Evolutionary conservation across 2,797 vertebrate species (phyloP), one percentile per base, ranked within the genome.

Genomic region (Catostomus latipinnis): DNA sequence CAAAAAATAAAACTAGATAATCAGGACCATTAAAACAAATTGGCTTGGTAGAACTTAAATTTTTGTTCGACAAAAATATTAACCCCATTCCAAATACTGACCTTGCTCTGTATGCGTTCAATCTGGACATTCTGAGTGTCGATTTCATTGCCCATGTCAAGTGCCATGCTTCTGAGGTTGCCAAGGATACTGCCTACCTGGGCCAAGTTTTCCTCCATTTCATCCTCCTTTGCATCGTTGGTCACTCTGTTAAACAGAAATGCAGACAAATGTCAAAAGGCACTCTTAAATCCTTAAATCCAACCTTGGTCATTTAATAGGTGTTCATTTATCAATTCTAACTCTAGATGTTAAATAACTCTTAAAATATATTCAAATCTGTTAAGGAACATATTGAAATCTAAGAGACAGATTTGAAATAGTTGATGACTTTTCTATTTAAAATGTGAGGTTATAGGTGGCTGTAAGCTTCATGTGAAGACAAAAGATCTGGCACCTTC

Each of bases 131-230:
- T 95, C 89, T 95, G 95, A 0, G 88, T 91, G 68, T 93, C 91
- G 0, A 96, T 94, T 91, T 95, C 95, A 34, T 94, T 94, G 81
- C 95, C 89, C 86, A 95, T 93, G 81, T 95, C 95, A 78, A 94
- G 83, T 0, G 94, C 95, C 93, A 96, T 96, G 71, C 89, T 94
- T 78, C 93, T 93, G 84, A 96, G 89, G 22, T 96, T 96, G 0
- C 93, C 92, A 0, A 95, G 73, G 83, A 96, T 94, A 88, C 95
- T 95, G 78, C 91, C 89, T 0, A 95, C 93, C 0, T 95, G 94
- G 1, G 81, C 58, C 86, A 96, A 81, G 86, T 95, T 95, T 83
- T 95, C 94, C 82, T 96, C 94, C 93, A 96, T 95, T 90, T 96
- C 95, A 7, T 95, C 93, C 87, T 95, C 95, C 0, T 90, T 91